Conservation (phyloP, 2,888 invertebrate species). For the Pteria penguin region DNA sequence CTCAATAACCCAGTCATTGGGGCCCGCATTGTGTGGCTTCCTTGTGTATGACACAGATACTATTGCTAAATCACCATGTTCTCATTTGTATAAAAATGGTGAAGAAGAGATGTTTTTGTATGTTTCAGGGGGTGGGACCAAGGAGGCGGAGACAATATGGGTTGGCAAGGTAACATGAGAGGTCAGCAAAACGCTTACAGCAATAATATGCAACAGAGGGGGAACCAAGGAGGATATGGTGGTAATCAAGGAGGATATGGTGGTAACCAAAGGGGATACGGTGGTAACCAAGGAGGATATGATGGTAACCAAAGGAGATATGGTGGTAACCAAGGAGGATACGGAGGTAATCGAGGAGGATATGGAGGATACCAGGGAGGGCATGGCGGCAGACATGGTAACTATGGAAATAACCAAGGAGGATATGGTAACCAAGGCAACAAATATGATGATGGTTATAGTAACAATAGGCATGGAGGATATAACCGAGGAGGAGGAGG, state of each 20-base stretch:
- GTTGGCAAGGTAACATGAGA: conserved; percentile 26
- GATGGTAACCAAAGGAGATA: background rate
- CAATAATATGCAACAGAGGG: background rate
- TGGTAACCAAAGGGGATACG: conserved; percentile 6
- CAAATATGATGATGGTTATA: no score
- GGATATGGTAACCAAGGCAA: background rate
- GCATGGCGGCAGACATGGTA: background rate
- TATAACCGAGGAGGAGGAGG: background rate
- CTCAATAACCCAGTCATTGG: conserved; percentile 17
- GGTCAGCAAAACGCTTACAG: background rate
- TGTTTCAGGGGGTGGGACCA: conserved; percentile 21
- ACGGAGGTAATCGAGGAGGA: conserved; percentile 22
- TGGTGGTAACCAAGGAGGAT: conserved; percentile 10
- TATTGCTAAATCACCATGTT: conserved; percentile 32
- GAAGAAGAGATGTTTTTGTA: no score
- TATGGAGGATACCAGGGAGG: background rate
- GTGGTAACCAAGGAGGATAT: conserved; percentile 1
- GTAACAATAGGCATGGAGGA: conserved; percentile 11
- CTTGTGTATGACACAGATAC: conserved; percentile 37
- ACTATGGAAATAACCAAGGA: conserved; percentile 13
- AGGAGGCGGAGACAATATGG: background rate
- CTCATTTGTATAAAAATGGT: no score
- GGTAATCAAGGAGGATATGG: background rate
- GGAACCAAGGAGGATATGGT: conserved; percentile 12
- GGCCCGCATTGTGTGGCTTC: conserved; percentile 20